Evolutionary conservation across 2,113 vertebrate species (phyloP), one percentile per base, ranked within the genome.

Genomic region (Eudyptes chrysolophus): DNA sequence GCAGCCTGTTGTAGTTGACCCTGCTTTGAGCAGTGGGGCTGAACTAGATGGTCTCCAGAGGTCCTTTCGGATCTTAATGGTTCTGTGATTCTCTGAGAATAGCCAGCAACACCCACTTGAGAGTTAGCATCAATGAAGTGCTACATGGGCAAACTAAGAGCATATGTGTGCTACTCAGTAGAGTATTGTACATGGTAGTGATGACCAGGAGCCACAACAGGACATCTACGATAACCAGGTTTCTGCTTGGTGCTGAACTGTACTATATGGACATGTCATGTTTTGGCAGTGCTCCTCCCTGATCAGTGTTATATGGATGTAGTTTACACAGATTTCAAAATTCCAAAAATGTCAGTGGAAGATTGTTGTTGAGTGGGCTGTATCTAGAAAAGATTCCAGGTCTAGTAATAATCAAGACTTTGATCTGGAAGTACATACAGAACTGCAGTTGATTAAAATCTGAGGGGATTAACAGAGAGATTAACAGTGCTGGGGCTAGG

Each of bases 401-500:
- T 80, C 40, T 66, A 49, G 38, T 66, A 86, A n/a, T 66, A 32
- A 17, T 77, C 49, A 77, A 74, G 68, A 22, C 36, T 65, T 88
- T 77, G 7, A n/a, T 82, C 21, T 92, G 52, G 16, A 93, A 71
- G 4, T 48, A 32, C 6, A 3, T 44, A 48, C 3, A 68, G 60
- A 87, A 64, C 32, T 84, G 40, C 21, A 55, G 8, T 2, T 84
- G 74, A 52, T 82, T 82, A 92, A 87, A 60, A 14, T 75, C 9
- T 62, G 3, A 1, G 11, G 4, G 9, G 2, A 4, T 30, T 76
- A 72, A 21, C 1, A 4, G 22, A 52, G 8, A 70, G 7, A 32
- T 79, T 77, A 58, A 22, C 11, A 46, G 24, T 52, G 7, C 14
- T 81, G 22, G 20, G 14, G 26, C 55, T 68, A 36, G 54, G 12